A percentile compares a stretch with the other conserved stretches of the same genome.
phyloP scores from a whole-genome alignment of 2,888 invertebrate genomes.

The Ditylenchus weischeri region DNA sequence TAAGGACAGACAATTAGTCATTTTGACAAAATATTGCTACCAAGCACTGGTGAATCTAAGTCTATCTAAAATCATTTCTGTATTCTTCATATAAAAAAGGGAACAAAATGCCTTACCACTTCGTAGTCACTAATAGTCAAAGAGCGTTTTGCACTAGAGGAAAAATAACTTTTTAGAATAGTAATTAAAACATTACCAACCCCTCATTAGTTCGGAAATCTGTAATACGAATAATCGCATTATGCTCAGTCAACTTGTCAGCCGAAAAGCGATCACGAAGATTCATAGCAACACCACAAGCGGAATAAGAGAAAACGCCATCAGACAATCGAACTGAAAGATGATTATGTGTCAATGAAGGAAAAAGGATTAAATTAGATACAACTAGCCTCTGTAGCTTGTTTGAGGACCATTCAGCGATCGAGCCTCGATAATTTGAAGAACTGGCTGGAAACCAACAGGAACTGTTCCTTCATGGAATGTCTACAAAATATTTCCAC shows the following conservation, averaged over 20 bases:
- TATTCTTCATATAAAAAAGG: neutral
- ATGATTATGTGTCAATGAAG: neutral
- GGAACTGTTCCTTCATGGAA: constrained; percentile 23
- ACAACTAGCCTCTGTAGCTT: too few relatives aligned
- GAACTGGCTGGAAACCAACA: constrained; percentile 22
- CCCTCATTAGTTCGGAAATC: constrained; percentile 1
- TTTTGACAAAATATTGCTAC: neutral
- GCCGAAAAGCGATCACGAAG: constrained; percentile 23
- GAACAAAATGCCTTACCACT: neutral
- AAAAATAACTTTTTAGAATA: too few relatives aligned
- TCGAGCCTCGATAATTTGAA: constrained; percentile 35
- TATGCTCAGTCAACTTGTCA: constrained; percentile 18
- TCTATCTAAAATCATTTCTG: constrained; percentile 9
- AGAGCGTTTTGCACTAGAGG: constrained; percentile 19
- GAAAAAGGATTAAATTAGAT: too few relatives aligned
- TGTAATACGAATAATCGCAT: constrained; percentile 29
- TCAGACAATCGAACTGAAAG: constrained; percentile 32
- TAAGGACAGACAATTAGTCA: too few relatives aligned
- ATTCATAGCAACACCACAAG: constrained; percentile 17
- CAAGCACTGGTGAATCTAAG: constrained; percentile 22
- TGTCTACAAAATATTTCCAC: constrained; percentile 16
- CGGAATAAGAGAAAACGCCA: constrained; percentile 32
- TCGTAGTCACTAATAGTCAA: constrained; percentile 31
- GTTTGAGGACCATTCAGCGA: constrained; percentile 3
- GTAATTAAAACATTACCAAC: neutral